These are phyloP conservation scores for Tetrax tetrax DNA, from an alignment of 2,113 vertebrate species.

Conservation along the genomic window DNA sequence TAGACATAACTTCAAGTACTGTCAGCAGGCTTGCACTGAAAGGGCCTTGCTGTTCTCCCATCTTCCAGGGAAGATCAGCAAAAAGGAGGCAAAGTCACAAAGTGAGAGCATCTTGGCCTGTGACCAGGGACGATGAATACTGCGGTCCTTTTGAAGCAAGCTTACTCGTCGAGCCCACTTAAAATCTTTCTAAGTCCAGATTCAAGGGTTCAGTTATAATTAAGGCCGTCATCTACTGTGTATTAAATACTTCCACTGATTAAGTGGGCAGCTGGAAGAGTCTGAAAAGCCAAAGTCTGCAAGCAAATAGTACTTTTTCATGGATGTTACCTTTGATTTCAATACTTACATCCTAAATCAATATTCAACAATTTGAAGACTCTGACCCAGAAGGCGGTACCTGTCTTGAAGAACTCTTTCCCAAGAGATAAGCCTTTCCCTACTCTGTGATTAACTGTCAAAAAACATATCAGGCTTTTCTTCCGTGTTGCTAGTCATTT, in stretches of 20 bases:
- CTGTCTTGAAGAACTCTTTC: neutral
- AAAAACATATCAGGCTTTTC: neutral
- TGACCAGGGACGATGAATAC: neutral
- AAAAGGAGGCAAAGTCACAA: neutral
- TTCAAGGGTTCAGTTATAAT: neutral
- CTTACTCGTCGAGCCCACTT: neutral
- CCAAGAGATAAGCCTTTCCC: neutral
- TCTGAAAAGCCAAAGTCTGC: neutral
- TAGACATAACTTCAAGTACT: neutral
- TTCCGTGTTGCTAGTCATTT: neutral
- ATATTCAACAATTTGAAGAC: neutral
- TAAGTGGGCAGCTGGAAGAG: neutral
- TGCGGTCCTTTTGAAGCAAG: neutral
- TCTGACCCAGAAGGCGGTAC: neutral
- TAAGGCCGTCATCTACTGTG: neutral
- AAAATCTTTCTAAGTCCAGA: neutral
- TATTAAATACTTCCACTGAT: neutral
- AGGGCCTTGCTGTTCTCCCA: neutral
- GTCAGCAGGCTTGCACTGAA: neutral
- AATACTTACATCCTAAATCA: neutral
- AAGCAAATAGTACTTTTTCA: neutral
- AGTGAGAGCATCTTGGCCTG: neutral
- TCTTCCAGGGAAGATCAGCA: neutral
- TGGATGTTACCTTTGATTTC: neutral
- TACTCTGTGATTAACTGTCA: neutral